A percentile compares a stretch with the other conserved stretches of the same genome.
Evolutionary conservation across 2,888 invertebrate genomes (phyloP).

Genomic region (Cartodere bifasciata): DNA sequence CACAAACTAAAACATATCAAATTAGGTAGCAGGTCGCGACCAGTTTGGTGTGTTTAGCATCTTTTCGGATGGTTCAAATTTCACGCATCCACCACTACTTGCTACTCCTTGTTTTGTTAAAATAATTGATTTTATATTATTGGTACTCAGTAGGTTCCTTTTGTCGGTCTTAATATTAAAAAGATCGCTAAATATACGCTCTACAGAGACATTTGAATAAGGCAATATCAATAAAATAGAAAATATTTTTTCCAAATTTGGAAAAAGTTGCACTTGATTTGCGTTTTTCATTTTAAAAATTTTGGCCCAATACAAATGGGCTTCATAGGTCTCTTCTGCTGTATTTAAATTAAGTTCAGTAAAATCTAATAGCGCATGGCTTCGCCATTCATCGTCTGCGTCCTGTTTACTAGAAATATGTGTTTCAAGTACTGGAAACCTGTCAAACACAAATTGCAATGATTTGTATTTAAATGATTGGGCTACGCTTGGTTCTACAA

Average conservation of each 20-base stretch:
- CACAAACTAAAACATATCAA: too few relatives aligned
- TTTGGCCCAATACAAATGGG: conserved; percentile 11
- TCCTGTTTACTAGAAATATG: conserved; percentile 11
- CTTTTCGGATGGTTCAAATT: conserved; percentile 13
- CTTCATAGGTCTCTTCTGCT: too few relatives aligned
- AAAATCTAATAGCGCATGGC: conserved; percentile 14
- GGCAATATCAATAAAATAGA: conserved; percentile 8
- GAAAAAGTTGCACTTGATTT: conserved; percentile 7
- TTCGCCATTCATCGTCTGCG: conserved; percentile 15
- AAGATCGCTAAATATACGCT: conserved; percentile 18
- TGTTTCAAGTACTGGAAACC: conserved; percentile 14
- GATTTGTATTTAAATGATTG: conserved; percentile 14
- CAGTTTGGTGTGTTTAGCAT: conserved; percentile 10
- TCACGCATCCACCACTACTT: conserved; percentile 9
- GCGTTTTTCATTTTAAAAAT: conserved; percentile 12
- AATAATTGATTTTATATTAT: conserved; percentile 16
- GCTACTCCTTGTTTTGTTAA: conserved; percentile 12
- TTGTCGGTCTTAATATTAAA: conserved; percentile 17
- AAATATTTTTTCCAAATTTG: conserved; percentile 10
- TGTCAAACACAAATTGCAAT: conserved; percentile 10
- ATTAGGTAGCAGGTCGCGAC: too few relatives aligned
- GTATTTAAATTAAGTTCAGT: conserved; percentile 3
- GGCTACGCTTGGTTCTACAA: conserved; percentile 13
- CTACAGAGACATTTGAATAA: conserved; percentile 19
- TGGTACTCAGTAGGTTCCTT: conserved; percentile 16